Conservation (phyloP, 2,797 vertebrate genomes). For the Leuciscus waleckii region DNA sequence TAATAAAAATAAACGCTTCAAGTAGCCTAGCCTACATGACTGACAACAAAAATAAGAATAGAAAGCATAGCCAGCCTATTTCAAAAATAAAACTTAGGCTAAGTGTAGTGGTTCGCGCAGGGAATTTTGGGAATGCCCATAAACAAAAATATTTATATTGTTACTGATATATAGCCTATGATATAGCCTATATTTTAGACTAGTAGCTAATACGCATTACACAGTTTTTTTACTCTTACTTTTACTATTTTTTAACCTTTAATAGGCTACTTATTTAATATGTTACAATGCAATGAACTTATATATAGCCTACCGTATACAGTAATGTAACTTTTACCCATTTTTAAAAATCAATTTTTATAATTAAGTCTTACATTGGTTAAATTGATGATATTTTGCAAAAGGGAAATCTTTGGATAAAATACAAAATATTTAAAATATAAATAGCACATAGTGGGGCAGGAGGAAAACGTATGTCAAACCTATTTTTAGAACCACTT, state of each 20-base stretch:
- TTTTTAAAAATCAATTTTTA: no score
- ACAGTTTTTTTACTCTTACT: not conserved
- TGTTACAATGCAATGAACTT: not conserved
- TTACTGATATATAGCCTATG: not conserved
- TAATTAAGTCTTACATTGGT: no score
- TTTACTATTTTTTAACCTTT: no score
- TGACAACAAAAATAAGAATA: not conserved
- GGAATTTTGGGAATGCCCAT: not conserved
- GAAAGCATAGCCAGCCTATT: not conserved
- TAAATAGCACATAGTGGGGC: not conserved
- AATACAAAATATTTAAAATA: no score
- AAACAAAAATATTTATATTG: not conserved
- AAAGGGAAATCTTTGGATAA: not conserved
- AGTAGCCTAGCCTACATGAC: not conserved
- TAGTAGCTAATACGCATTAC: not conserved
- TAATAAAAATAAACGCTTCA: not conserved
- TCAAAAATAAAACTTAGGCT: not conserved
- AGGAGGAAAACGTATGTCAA: conserved; percentile 11
- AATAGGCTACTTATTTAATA: not conserved
- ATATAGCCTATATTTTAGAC: not conserved
- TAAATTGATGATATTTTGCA: not conserved
- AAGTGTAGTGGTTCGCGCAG: not conserved
- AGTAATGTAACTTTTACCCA: no score
- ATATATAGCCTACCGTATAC: no score
- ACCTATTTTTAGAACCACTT: conserved; percentile 32